Percentiles rank a stretch among this genome's conserved stretches.
Evolutionary conservation across 2,113 vertebrate genomes (phyloP).

Genomic region (Hippocampus mohnikei): DNA sequence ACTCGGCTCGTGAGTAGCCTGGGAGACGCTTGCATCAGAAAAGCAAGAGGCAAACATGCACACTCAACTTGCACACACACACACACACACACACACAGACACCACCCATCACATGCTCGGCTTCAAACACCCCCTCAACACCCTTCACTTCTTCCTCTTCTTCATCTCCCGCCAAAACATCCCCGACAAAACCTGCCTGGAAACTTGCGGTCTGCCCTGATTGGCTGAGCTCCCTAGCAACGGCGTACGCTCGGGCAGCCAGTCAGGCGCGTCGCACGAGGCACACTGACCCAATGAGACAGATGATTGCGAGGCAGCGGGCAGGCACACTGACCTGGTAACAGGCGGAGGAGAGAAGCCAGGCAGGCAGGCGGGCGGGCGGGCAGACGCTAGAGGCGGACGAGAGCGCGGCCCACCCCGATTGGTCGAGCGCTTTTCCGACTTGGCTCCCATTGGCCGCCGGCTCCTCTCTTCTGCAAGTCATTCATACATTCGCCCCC

Average conservation of each 20-base stretch:
- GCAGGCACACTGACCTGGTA: constrained; percentile 78
- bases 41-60: constrained; percentile 62
- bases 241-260: constrained; percentile 69
- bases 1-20: constrained; percentile 72
- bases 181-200: constrained; percentile 76
- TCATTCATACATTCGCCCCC: constrained; percentile 77
- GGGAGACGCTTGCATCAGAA: constrained; percentile 80
- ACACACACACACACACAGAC: constrained; percentile 23
- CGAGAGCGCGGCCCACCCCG: constrained; percentile 16
- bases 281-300: constrained; percentile 78
- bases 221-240: constrained; percentile 78
- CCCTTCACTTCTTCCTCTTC: constrained; percentile 38
- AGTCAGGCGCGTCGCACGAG: constrained; percentile 64
- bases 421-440: constrained; percentile 51
- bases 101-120: constrained; percentile 73
- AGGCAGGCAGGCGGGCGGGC: constrained; percentile 32
- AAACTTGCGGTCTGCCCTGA: constrained; percentile 70
- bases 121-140: constrained; percentile 46
- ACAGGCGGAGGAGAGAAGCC: constrained; percentile 70
- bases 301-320: constrained; percentile 59
- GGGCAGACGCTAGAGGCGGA: constrained; percentile 44
- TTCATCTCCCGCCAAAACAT: constrained; percentile 76
- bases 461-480: constrained; percentile 43
- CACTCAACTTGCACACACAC: constrained; percentile 23
- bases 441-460: constrained; percentile 55